Conservation (phyloP, 2,113 vertebrate species). For the Stomatorhinus ivindoensis region DNA sequence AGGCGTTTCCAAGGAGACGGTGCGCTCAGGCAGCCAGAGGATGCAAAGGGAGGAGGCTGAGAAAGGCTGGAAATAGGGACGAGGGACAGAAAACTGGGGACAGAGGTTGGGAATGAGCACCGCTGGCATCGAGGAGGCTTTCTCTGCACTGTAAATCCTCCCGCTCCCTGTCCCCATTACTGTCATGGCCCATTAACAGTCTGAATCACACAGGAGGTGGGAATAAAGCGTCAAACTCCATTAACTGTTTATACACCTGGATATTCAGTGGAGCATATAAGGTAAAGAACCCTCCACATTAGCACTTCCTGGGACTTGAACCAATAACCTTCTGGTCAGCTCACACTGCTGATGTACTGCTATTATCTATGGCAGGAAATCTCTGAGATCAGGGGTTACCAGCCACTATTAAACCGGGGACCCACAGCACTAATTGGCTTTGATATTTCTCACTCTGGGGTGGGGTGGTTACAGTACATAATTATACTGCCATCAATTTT, state of each 20-base stretch:
- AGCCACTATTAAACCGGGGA: background rate
- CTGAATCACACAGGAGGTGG: background rate
- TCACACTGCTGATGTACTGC: background rate
- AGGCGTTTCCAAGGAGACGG: constrained; percentile 39
- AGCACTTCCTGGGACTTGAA: background rate
- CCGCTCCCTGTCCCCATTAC: background rate
- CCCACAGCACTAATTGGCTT: background rate
- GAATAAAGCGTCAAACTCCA: background rate
- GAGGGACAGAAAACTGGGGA: background rate
- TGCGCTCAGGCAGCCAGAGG: constrained; percentile 32
- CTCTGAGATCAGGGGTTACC: background rate
- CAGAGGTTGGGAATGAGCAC: background rate
- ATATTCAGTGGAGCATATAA: background rate
- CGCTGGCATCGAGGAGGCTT: background rate
- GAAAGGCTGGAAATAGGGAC: background rate
- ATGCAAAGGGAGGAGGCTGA: constrained; percentile 9
- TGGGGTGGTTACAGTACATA: background rate
- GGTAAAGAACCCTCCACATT: background rate
- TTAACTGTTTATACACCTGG: background rate
- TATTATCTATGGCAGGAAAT: background rate
- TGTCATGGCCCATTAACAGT: background rate
- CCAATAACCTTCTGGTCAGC: background rate
- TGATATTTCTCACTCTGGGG: background rate
- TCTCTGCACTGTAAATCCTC: background rate
- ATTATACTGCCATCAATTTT: background rate